Base-by-base conservation (phyloP, 2,113 vertebrate genomes). In the Lampris megalopsis region DNA sequence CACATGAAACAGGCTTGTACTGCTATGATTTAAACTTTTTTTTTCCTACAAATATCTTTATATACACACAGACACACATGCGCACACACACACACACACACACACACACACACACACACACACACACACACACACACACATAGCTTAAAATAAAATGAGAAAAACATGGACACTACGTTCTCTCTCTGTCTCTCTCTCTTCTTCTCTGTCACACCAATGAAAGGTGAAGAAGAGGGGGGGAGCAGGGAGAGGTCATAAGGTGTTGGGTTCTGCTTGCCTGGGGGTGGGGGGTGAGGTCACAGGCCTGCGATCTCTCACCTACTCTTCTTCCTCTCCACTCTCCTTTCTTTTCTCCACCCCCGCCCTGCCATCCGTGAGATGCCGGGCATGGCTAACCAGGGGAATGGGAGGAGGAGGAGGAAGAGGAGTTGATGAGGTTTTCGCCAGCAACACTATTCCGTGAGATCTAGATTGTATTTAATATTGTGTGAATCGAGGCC, bases 321-420 rank as follows among this genome's bases (percentile, higher is more conserved):
- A 11, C 9, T 42, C 58, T 36, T 37, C 24, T 1, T 5, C 66
- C 40, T 6, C 57, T 48, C 38, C 58, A 58, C 67, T 64, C 60
- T 5, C 24, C 4, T 63, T 56, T 13, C 9, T 42, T 57, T 36
- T 37, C 24, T 1, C 8, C 66, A 35, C 7, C 57, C 53, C 38
- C 58, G 58, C 67, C 61, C 60, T 5, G 41, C 79, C 82, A 74
- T 54, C 24, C 24, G 71, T 71, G 73, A 67, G 77, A 81, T 47
- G 38, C 49, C 63, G 57, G 67, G 73, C 76, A 64, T 6, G 35
- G 74, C 47, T 66, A 80, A 69, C 62, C n/a, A 56, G 77, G 61
- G 61, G 41, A 72, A 67, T 3, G 3, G 43, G 69, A 36, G 50
- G 54, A 84, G 75, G 73, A 75, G 71, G 81, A 63, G 68, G 68